Conservation (phyloP, 2,797 vertebrate genomes). For the Odontamblyopus rebecca region DNA sequence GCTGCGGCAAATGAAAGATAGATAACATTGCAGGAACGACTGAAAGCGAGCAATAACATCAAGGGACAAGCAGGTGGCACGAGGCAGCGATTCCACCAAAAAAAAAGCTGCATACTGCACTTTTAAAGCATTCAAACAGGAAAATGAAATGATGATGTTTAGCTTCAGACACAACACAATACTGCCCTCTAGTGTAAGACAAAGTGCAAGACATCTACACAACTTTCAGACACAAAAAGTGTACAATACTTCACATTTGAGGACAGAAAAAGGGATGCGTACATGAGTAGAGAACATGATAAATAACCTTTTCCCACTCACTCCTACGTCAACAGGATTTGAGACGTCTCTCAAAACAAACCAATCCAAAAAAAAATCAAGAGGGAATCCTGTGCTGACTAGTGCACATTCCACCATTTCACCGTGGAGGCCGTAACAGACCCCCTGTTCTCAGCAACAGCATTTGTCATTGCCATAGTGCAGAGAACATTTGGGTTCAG, state of each 20-base stretch:
- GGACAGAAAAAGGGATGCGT: too few species aligned
- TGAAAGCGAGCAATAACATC: too few species aligned
- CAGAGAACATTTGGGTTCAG: background rate
- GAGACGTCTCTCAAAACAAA: background rate
- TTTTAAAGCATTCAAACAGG: background rate
- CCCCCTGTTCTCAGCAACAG: too few species aligned
- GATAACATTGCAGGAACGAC: too few species aligned
- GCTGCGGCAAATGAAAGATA: too few species aligned
- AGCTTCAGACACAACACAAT: background rate
- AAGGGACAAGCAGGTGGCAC: too few species aligned
- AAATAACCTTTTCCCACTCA: too few species aligned
- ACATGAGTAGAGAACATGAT: too few species aligned
- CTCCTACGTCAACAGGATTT: too few species aligned
- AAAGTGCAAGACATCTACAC: background rate
- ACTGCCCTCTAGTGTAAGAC: constrained; percentile 2
- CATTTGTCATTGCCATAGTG: background rate
- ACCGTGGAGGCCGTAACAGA: background rate
- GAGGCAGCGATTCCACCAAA: too few species aligned
- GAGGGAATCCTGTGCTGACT: background rate
- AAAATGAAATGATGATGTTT: background rate
- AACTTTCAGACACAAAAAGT: background rate
- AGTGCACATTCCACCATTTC: background rate
- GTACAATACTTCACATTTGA: background rate
- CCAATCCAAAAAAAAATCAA: background rate
- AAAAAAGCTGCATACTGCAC: too few species aligned